Percentiles rank a stretch among this genome's conserved stretches.
These are phyloP conservation scores for Arge pagana DNA, from an alignment of 2,888 invertebrate genomes.

Conservation along the genomic window DNA sequence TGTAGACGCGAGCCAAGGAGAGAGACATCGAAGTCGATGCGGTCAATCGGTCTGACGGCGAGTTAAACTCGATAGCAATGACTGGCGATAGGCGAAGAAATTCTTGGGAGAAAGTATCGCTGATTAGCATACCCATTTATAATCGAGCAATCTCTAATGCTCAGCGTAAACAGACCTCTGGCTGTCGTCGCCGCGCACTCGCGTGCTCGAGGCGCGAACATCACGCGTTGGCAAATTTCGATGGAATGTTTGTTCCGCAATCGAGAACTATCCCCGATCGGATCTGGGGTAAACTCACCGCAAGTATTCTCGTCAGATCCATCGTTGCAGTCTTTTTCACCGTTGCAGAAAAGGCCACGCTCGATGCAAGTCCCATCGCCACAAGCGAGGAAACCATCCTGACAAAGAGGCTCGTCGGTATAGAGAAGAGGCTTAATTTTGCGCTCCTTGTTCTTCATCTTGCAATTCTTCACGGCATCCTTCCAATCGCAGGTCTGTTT, in stretches of 20 bases:
- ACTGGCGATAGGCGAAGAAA: conserved; percentile 1
- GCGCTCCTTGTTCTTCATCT: conserved; percentile 85
- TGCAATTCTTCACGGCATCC: conserved; percentile 91
- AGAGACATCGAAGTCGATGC: no score
- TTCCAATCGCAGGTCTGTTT: conserved; percentile 96
- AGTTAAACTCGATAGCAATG: neutral
- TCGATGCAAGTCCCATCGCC: conserved; percentile 87
- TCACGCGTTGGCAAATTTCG: no score
- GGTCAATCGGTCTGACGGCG: no score
- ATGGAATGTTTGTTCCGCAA: no score
- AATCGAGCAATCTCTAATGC: no score
- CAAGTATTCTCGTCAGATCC: conserved; percentile 91
- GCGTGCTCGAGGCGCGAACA: no score
- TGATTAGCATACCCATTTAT: neutral
- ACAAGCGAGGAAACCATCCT: conserved; percentile 85
- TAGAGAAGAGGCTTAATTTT: conserved; percentile 84
- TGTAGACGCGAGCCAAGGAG: no score
- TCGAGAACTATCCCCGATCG: neutral
- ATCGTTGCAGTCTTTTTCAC: conserved; percentile 85
- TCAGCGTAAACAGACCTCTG: no score
- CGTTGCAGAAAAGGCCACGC: conserved; percentile 90
- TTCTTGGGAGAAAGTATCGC: neutral
- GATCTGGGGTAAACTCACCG: conserved; percentile 66
- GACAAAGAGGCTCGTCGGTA: conserved; percentile 89
- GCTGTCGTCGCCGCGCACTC: no score